Conservation (phyloP, 2,888 invertebrate genomes). For the Erebia ligea region DNA sequence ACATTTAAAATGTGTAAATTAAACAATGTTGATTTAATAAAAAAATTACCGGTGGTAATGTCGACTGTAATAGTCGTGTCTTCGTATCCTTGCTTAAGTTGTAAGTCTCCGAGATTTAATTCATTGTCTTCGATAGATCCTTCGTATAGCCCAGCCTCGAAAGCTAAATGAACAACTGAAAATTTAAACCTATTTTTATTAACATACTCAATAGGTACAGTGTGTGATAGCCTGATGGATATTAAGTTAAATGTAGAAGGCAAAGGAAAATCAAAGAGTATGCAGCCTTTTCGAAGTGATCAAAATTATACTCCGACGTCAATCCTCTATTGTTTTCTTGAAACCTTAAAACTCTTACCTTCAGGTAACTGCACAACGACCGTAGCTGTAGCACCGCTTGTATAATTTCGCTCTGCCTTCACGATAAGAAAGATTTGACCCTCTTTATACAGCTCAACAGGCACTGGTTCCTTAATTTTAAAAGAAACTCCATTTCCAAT, state of each 20-base stretch:
- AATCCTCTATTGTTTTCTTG: background rate
- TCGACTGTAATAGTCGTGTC: slow-evolving; percentile 44
- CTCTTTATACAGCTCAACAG: slow-evolving; percentile 47
- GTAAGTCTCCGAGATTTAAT: slow-evolving; percentile 49
- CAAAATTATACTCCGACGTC: background rate
- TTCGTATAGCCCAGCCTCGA: slow-evolving; percentile 55
- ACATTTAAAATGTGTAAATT: too few relatives aligned
- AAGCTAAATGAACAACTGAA: slow-evolving; percentile 51
- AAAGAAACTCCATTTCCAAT: slow-evolving; percentile 53
- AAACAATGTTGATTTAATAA: background rate
- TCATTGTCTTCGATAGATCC: slow-evolving; percentile 58
- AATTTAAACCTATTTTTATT: background rate
- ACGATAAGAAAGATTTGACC: slow-evolving; percentile 59
- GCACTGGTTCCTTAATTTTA: slow-evolving; percentile 49
- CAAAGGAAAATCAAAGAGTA: background rate
- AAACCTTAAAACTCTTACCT: slow-evolving; percentile 51
- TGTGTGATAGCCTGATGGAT: background rate
- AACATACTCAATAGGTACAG: background rate
- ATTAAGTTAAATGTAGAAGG: slow-evolving; percentile 46
- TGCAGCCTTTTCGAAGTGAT: background rate
- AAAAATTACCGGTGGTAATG: slow-evolving; percentile 51
- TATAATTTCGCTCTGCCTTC: slow-evolving; percentile 60
- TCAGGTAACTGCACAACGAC: slow-evolving; percentile 65
- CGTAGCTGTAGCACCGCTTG: slow-evolving; percentile 64
- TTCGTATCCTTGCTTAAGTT: slow-evolving; percentile 57